Conservation (phyloP, 2,888 invertebrate species). For the Leucophenga montana region DNA sequence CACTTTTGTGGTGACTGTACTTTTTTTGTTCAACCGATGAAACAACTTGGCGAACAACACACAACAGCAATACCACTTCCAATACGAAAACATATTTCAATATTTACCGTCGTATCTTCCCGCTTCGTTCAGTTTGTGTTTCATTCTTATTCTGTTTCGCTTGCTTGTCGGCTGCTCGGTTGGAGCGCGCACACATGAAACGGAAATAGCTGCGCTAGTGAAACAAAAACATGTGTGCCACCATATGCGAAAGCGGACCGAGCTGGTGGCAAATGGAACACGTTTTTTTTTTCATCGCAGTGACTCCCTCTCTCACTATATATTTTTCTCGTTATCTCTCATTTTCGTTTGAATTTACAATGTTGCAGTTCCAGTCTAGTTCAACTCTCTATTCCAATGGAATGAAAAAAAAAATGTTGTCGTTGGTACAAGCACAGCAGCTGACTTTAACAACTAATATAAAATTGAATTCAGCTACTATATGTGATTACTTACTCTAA, state of each 20-base stretch:
- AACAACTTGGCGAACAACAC: constrained; percentile 52
- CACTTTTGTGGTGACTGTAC: constrained; percentile 72
- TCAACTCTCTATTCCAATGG: constrained; percentile 23
- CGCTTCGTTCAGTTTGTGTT: constrained; percentile 22
- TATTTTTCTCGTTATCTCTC: constrained; percentile 42
- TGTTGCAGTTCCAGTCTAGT: constrained; percentile 48
- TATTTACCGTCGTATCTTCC: constrained; percentile 60
- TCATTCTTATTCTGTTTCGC: constrained; percentile 40
- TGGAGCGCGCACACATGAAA: constrained; percentile 40
- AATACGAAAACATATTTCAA: constrained; percentile 65
- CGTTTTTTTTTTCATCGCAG: too few relatives aligned
- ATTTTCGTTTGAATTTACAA: constrained; percentile 34
- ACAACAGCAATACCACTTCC: constrained; percentile 47
- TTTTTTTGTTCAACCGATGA: constrained; percentile 65
- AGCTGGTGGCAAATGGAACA: too few relatives aligned
- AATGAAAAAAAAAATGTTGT: too few relatives aligned
- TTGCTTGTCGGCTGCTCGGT: neutral
- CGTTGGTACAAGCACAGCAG: constrained; percentile 32
- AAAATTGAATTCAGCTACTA: neutral
- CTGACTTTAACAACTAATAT: constrained; percentile 32
- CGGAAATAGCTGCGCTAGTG: constrained; percentile 49
- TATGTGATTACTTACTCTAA: too few relatives aligned
- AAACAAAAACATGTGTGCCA: constrained; percentile 59
- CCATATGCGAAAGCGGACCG: constrained; percentile 5
- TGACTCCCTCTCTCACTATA: constrained; percentile 48